Percentiles rank a stretch among this genome's conserved stretches.
Evolutionary conservation across 2,888 invertebrate genomes (phyloP).

Genomic region (Hylaea fasciaria): DNA sequence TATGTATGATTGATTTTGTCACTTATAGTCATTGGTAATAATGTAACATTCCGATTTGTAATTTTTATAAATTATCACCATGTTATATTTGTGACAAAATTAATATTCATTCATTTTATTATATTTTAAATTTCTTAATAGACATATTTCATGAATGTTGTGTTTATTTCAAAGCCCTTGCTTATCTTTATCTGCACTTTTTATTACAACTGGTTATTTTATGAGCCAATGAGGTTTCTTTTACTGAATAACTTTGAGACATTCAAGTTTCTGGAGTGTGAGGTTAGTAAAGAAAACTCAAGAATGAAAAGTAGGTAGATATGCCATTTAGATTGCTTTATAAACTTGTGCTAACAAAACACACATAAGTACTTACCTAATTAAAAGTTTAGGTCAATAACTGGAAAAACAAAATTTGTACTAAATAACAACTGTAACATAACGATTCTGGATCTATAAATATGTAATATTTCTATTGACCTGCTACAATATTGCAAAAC

Average conservation of each 20-base stretch:
- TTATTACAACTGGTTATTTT: not conserved
- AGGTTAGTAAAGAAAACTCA: no score
- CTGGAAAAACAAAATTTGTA: slow-evolving; percentile 7
- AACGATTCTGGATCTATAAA: slow-evolving; percentile 18
- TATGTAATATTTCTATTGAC: slow-evolving; percentile 6
- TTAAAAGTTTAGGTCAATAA: not conserved
- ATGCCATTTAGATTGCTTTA: no score
- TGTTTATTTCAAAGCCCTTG: slow-evolving; percentile 30
- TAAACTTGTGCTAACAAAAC: slow-evolving; percentile 13
- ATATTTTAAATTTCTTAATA: slow-evolving; percentile 47
- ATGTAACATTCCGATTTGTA: slow-evolving; percentile 55
- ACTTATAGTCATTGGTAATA: slow-evolving; percentile 38
- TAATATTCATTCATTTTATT: slow-evolving; percentile 36
- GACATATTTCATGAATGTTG: slow-evolving; percentile 48
- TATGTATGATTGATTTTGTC: slow-evolving; percentile 38
- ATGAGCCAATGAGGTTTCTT: no score
- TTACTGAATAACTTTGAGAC: no score
- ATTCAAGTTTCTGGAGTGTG: no score
- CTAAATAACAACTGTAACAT: slow-evolving; percentile 20
- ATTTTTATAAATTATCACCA: slow-evolving; percentile 41
- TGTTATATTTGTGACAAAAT: slow-evolving; percentile 47
- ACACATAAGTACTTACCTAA: no score
- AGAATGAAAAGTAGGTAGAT: no score
- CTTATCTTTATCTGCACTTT: not conserved
- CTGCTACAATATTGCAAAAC: slow-evolving; percentile 5